phyloP scores from a whole-genome alignment of 2,797 vertebrate genomes.

The Podarcis lilfordi region DNA sequence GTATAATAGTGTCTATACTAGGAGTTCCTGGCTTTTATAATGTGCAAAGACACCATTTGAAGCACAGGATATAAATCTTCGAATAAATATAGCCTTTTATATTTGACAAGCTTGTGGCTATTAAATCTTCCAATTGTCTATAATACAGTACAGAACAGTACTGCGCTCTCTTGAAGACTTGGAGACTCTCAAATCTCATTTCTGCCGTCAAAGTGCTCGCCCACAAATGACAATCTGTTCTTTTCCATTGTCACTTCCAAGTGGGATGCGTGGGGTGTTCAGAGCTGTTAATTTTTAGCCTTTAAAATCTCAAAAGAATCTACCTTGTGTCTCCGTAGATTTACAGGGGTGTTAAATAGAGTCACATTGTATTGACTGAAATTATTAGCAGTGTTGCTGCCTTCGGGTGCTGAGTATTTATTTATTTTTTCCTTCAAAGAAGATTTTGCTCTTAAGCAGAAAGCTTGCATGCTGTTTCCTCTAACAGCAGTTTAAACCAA shows the following conservation, averaged over 20 bases:
- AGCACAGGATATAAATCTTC: background rate
- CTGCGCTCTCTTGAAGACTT: background rate
- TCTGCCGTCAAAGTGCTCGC: background rate
- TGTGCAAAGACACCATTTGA: background rate
- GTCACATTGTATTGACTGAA: background rate
- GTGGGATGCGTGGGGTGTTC: background rate
- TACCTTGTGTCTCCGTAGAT: background rate
- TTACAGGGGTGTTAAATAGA: background rate
- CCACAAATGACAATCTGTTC: background rate
- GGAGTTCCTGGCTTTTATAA: background rate
- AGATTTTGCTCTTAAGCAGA: background rate
- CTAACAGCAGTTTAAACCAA: background rate
- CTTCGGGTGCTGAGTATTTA: background rate
- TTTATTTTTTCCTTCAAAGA: background rate
- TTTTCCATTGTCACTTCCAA: background rate
- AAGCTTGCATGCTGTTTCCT: background rate
- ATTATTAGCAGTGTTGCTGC: background rate
- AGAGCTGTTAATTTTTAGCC: background rate
- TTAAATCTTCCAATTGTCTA: background rate
- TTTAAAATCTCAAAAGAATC: background rate
- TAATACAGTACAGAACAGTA: background rate
- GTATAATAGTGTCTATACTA: background rate
- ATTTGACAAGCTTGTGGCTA: background rate
- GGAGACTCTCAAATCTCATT: too few relatives aligned
- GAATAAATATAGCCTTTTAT: background rate